phyloP scores from a whole-genome alignment of 2,113 vertebrate species.

The Albula goreensis region DNA sequence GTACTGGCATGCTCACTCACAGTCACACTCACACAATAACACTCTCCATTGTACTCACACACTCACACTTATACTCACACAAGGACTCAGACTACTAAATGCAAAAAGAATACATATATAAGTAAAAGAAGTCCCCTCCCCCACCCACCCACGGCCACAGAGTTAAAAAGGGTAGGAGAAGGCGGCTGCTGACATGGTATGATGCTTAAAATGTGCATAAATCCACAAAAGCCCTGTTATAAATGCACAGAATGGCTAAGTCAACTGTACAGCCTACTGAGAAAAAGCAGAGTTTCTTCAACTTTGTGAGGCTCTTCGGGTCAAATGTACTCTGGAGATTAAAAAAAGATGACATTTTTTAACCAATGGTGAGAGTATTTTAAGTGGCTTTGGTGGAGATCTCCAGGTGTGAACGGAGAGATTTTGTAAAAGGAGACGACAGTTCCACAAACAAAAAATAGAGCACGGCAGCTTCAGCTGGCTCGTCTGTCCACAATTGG shows the following conservation, averaged over 20 bases:
- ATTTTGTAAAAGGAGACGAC: conserved; percentile 10
- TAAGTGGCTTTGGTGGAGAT: conserved; percentile 5
- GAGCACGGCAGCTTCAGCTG: neutral
- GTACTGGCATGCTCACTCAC: conserved; percentile 26
- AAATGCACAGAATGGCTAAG: neutral
- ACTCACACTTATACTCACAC: neutral
- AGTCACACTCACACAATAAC: conserved; percentile 32
- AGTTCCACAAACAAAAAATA: conserved; percentile 11
- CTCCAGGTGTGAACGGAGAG: conserved; percentile 18
- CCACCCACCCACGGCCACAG: too few relatives aligned
- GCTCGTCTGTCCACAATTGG: neutral
- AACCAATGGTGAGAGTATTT: conserved; percentile 13
- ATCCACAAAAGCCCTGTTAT: neutral
- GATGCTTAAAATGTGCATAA: neutral
- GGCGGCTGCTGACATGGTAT: too few relatives aligned
- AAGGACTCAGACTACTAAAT: neutral
- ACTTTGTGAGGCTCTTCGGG: conserved; percentile 15
- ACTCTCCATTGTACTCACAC: neutral
- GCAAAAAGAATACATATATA: neutral
- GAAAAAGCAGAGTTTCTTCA: conserved; percentile 5
- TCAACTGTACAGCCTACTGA: neutral
- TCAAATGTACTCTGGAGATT: conserved; percentile 23
- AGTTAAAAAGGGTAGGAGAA: too few relatives aligned
- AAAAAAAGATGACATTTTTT: conserved; percentile 6
- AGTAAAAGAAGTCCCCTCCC: neutral